Percentiles rank a stretch among this genome's conserved stretches.
Evolutionary conservation across 1,140 invertebrate genomes (phyloP).

Genomic region (Drosophila grimshawi): DNA sequence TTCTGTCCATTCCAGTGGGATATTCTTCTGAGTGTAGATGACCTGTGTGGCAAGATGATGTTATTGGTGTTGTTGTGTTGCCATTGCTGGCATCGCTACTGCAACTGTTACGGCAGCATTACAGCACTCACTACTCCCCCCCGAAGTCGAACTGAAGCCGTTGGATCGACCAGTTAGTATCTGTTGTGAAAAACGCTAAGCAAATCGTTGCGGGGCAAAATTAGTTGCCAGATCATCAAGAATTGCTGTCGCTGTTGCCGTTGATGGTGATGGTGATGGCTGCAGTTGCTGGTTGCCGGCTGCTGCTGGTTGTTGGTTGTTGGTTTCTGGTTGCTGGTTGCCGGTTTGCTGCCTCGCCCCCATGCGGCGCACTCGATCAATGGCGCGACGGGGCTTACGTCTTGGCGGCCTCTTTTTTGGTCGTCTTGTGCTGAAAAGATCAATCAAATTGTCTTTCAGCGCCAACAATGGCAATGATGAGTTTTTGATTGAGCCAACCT

Average conservation of each 20-base stretch:
- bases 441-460: conserved; percentile 63
- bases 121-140: conserved; percentile 38
- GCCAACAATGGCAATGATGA: conserved; percentile 54
- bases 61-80: conserved; percentile 34
- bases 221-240: conserved; percentile 43
- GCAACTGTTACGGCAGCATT: conserved; percentile 49
- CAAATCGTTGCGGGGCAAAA: conserved; percentile 27
- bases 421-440: conserved; percentile 56
- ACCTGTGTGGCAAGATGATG: conserved; percentile 68
- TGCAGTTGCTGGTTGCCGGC: not conserved
- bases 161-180: conserved; percentile 49
- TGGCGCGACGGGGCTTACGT: conserved; percentile 38
- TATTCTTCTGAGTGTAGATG: conserved; percentile 37
- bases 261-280: conserved; percentile 4
- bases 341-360: conserved; percentile 33
- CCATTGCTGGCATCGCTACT: conserved; percentile 40
- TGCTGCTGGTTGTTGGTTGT: conserved; percentile 23
- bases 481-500: conserved; percentile 48
- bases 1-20: too few species aligned
- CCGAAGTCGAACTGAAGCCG: conserved; percentile 32
- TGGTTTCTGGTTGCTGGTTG: not conserved
- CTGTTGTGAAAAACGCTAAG: conserved; percentile 52
- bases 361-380: conserved; percentile 63
- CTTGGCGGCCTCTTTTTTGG: conserved; percentile 26
- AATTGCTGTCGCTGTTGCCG: conserved; percentile 4